phyloP scores from a whole-genome alignment of 2,888 invertebrate genomes.

The Phaonia tiefii region DNA sequence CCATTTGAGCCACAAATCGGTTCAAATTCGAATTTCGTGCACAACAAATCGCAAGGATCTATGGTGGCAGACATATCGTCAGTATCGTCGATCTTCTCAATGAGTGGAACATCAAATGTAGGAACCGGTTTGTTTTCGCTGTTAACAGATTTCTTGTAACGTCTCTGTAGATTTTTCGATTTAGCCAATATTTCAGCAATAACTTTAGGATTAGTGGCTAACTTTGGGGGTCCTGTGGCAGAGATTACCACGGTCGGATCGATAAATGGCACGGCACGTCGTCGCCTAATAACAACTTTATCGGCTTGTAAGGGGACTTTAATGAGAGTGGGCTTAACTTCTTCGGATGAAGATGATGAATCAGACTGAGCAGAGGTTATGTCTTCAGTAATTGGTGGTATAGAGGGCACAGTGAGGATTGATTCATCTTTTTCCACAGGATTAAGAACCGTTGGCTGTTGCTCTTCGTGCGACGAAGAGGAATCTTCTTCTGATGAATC shows the following conservation, averaged over 20 bases:
- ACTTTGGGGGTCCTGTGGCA: not conserved
- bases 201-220: not conserved
- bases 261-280: constrained; percentile 38
- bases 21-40: constrained; percentile 74
- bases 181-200: not conserved
- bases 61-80: constrained; percentile 1
- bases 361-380: not conserved
- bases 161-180: not conserved
- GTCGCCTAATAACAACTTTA: not conserved
- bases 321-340: not conserved
- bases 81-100: not conserved
- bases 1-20: constrained; percentile 76
- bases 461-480: not conserved
- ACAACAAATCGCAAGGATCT: constrained; percentile 71
- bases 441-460: not conserved
- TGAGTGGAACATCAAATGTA: not conserved
- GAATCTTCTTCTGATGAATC: constrained; percentile 7
- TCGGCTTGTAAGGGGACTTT: too few relatives aligned
- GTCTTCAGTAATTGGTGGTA: constrained; percentile 5
- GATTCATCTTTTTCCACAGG: constrained; percentile 7
- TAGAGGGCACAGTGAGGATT: not conserved
- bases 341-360: constrained; percentile 3
- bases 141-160: constrained; percentile 20
- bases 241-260: not conserved
- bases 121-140: not conserved